A percentile compares a stretch with the other conserved stretches of the same genome.
phyloP scores from a whole-genome alignment of 2,113 vertebrate species.

The Thinocorus orbignyianus region DNA sequence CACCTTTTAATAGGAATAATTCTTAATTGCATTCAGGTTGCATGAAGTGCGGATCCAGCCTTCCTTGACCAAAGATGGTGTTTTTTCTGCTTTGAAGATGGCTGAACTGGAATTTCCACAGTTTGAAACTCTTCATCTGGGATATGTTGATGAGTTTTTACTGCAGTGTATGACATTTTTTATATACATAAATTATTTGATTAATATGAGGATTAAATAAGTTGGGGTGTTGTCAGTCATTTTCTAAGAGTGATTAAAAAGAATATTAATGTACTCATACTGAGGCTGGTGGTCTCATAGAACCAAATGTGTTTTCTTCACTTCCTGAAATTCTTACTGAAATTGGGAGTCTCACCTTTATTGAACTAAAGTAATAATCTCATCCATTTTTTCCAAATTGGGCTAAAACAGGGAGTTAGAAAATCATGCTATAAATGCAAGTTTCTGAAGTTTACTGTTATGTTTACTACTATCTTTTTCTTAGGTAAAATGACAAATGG shows the following conservation, averaged over 20 bases:
- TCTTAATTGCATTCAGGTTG: conserved; percentile 78
- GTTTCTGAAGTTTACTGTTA: neutral
- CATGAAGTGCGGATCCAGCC: conserved; percentile 98
- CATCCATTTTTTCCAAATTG: neutral
- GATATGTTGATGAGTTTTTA: conserved; percentile 98
- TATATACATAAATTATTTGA: neutral
- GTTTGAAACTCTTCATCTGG: conserved; percentile 97
- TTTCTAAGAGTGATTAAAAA: neutral
- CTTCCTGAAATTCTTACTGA: neutral
- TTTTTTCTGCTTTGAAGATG: conserved; percentile 99
- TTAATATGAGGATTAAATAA: neutral
- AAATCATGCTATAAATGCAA: neutral
- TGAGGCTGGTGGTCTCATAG: neutral
- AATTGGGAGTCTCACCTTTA: neutral
- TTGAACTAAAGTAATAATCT: neutral
- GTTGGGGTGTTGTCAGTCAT: neutral
- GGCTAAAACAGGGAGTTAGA: neutral
- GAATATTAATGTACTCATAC: neutral
- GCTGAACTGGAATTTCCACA: conserved; percentile 98
- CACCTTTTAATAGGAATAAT: neutral
- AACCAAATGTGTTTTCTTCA: neutral
- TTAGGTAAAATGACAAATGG: conserved; percentile 95
- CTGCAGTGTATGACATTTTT: conserved; percentile 87
- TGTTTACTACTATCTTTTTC: neutral
- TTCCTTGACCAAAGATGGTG: conserved; percentile 97